Base-by-base conservation (phyloP, 2,113 vertebrate genomes). In the Tupaia tana region DNA sequence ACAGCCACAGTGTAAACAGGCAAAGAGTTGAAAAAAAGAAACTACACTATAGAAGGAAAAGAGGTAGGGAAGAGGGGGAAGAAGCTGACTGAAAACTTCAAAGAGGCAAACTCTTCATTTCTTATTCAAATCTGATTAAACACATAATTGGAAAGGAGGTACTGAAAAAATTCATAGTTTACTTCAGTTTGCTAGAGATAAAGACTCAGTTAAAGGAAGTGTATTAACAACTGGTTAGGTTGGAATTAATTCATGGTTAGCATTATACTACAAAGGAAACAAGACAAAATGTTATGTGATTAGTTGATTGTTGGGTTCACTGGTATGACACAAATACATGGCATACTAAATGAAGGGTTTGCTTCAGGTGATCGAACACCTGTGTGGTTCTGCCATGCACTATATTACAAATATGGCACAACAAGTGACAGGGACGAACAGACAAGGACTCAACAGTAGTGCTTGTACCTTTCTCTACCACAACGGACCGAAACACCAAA, bases 391-490 rank as follows among this genome's bases (percentile, higher is more conserved):
- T 98, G 98, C 98, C 99, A 99, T 99, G 99, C 99, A 99, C 97
- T 99, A 97, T 96, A 97, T 98, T 98, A 98, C 98, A 98, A 98
- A 98, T 98, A 99, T 98, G 98, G 98, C 98, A 99, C 98, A 98
- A 98, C 98, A 98, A 98, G 98, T 98, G 98, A 99, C 92, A 98
- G 98, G 98, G 98, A 99, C 99, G 98, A 98, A 99, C 99, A 98
- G 98, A 99, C 98, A 99, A 97, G 78, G 98, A 99, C 98, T 98
- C 98, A 98, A 99, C 98, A 99, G 98, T 97, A 98, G 98, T 98
- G 98, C 98, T 98, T 99, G 99, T 99, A 99, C 99, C 99, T 99
- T 99, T 99, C 98, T 98, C 99, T 99, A 99, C 99, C 99, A 99
- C 99, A 99, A 99, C 99, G 99, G 99, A 99, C 99, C 99, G 99